Base-by-base conservation (phyloP, 2,888 invertebrate genomes). In the Camponotus fellah region DNA sequence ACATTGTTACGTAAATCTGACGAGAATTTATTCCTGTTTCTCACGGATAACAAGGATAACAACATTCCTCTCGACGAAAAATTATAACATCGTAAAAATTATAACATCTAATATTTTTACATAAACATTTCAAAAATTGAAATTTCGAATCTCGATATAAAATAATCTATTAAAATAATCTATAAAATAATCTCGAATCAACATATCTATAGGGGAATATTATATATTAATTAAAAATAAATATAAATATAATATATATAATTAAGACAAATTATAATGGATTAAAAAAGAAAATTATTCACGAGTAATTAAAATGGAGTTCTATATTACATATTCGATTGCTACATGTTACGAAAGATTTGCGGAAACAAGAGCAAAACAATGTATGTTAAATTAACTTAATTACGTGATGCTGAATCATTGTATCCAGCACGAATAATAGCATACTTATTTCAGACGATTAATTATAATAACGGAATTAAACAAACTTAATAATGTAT, bases 1-100 rank as follows among this genome's bases (percentile, higher is more conserved):
- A 83, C 76, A 83, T 80, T 83, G 75, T 89, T 89, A 85, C 87
- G 66, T 89, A 89, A 89, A 87, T 76, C 62, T 71, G 34, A 43
- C 74, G 83, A 83, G 75, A 86, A 75, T 64, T 37, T 58, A 56
- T 26, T 79, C 17, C 53, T 40, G 66, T 72, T 66, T 65, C 46
- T 56, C 43, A 9, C 12, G 2, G 2, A 26, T 26, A 26, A 26
- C 10, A 76, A 85, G 82, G 80, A 77, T 34, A 60, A 62, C 21
- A 84, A 65, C 82, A 88, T 88, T 88, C 66, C 84, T 68, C 43
- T 49, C 46, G 26, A 5, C 46, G 26, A 5, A 72, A 60, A 72
- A 60, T 43, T 56, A 53, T n/a, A 21, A 43, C 12, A 72, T 60
- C 58, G 14, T 10, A 17, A 12, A 53, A 53, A 56, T 56, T 10